Base-by-base conservation (phyloP, 2,113 vertebrate genomes). In the Crotalus horridus region DNA sequence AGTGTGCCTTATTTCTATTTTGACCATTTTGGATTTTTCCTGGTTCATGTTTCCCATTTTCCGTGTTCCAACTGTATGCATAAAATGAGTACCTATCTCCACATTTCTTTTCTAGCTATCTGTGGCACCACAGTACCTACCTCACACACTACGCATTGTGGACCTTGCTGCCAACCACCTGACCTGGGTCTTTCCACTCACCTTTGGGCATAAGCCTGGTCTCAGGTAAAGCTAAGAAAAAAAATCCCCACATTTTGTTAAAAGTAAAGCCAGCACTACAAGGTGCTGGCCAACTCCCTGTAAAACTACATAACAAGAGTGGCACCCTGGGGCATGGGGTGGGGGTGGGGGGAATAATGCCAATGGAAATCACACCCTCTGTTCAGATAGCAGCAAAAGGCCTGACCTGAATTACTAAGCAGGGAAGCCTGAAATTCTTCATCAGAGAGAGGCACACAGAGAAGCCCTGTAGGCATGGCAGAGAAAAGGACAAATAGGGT, bases 151-250 rank as follows among this genome's bases (percentile, higher is more conserved):
- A 88, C 95, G 93, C 0, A 96, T 97, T 0, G 97, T 88, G 0
- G 97, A 97, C 51, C 93, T 97, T 93, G 97, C 97, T 33, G 97
- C 96, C 55, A 97, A 97, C 51, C 91, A 93, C 86, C 90, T 97
- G 87, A 95, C 59, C 0, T 94, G 96, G 89, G 87, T 97, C 89
- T 97, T 96, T 81, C 94, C 96, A 0, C 96, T 96, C 61, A 97
- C 97, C 33, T 97, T 97, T 15, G 96, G 97, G 23, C 95, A 97
- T 64, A 97, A 97, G 92, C 96, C 97, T 0, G 94, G 46, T 0
- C 97, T 97, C 94, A 96, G 96, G 97, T 97, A 96, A 92, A 85
- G 69, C 20, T 21, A 21, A 15, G 92, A 15, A 13, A 21, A 51
- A 7, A 26, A n/a, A 39, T 17, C 3, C 33, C 88, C 9, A 29